Percentiles rank a stretch among this genome's conserved stretches.
Conservation (phyloP, 2,113 vertebrate species). For the Ophthalmolycus amberensis region DNA sequence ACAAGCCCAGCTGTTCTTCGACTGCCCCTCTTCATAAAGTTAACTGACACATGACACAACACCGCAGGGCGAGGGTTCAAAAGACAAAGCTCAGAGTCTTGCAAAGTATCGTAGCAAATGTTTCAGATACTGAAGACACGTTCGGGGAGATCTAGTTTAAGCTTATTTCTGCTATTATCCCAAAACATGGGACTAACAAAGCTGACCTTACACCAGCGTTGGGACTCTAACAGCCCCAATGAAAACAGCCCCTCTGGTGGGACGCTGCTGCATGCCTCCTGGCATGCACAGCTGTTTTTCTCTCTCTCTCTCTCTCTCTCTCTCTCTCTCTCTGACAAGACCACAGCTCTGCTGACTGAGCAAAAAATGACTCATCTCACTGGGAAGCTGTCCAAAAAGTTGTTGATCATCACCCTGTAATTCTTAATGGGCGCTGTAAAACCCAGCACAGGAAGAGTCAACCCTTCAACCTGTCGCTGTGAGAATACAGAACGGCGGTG, state of each 20-base stretch:
- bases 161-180: slow-evolving; percentile 33
- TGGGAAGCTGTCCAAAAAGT: slow-evolving; percentile 62
- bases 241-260: slow-evolving; percentile 43
- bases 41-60: slow-evolving; percentile 34
- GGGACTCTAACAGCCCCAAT: slow-evolving; percentile 25
- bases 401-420: slow-evolving; percentile 59
- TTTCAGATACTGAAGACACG: slow-evolving; percentile 11
- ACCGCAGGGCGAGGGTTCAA: neutral
- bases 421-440: slow-evolving; percentile 44
- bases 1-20: slow-evolving; percentile 28
- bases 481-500: slow-evolving; percentile 19
- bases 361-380: slow-evolving; percentile 67
- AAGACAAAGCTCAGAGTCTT: slow-evolving; percentile 22
- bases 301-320: neutral
- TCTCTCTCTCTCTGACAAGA: slow-evolving; percentile 41
- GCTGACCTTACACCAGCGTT: slow-evolving; percentile 36
- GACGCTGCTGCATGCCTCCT: slow-evolving; percentile 47
- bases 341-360: slow-evolving; percentile 72
- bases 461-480: slow-evolving; percentile 49
- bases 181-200: slow-evolving; percentile 41
- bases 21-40: slow-evolving; percentile 13
- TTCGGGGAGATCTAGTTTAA: slow-evolving; percentile 4
- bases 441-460: slow-evolving; percentile 35
- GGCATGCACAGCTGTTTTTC: slow-evolving; percentile 69
- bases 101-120: neutral